These are phyloP conservation scores for Plagodis dolabraria DNA, from an alignment of 2,888 invertebrate genomes.

Conservation along the genomic window DNA sequence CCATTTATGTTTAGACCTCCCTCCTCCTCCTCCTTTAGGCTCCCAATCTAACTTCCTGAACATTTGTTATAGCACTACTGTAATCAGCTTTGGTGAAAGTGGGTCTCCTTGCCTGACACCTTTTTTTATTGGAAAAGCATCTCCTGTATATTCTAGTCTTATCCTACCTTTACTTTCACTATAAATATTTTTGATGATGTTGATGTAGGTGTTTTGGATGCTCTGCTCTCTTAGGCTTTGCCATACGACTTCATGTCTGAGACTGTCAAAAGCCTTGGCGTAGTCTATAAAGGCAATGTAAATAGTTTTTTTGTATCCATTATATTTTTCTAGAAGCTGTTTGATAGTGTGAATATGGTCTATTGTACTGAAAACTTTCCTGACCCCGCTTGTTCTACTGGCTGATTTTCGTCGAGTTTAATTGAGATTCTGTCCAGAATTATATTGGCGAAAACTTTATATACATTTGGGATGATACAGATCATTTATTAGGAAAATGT, in stretches of 20 bases:
- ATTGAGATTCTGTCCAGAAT: conserved; percentile 6
- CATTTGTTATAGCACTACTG: conserved; percentile 25
- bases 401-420: neutral
- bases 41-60: conserved; percentile 16
- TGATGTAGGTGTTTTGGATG: neutral
- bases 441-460: conserved; percentile 8
- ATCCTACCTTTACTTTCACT: conserved; percentile 2
- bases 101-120: conserved; percentile 36
- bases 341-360: no score
- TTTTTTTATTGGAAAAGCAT: no score
- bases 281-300: no score
- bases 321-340: no score
- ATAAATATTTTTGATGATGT: conserved; percentile 2
- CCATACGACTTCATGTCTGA: neutral
- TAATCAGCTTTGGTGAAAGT: conserved; percentile 28
- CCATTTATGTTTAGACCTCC: conserved; percentile 27
- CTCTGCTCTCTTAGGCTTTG: conserved; percentile 1
- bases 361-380: no score
- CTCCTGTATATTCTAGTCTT: neutral
- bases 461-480: no score
- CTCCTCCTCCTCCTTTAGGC: conserved; percentile 11
- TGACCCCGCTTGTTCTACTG: no score
- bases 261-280: neutral
- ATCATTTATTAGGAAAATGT: no score
- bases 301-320: no score